Percentiles rank a stretch among this genome's conserved stretches.
These are phyloP conservation scores for Drosophila fungiperda DNA, from an alignment of 2,888 invertebrate species.

Conservation along the genomic window DNA sequence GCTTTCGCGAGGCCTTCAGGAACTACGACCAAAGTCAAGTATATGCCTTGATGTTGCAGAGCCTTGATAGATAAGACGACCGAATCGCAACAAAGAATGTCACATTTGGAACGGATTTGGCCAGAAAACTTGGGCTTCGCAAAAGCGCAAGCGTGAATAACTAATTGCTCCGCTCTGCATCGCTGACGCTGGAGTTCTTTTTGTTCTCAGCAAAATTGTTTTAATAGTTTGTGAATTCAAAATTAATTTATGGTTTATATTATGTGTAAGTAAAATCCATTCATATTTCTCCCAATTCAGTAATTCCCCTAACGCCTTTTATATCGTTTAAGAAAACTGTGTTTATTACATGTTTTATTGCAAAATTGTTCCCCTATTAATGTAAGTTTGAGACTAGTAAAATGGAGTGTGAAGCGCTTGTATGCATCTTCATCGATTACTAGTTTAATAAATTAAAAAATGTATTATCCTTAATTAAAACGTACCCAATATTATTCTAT, in stretches of 20 bases:
- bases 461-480: conserved; percentile 40
- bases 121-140: conserved; percentile 39
- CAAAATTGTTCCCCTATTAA: conserved; percentile 61
- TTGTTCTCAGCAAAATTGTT: conserved; percentile 58
- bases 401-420: conserved; percentile 33
- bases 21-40: conserved; percentile 81
- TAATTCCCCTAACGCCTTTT: conserved; percentile 56
- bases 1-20: conserved; percentile 84
- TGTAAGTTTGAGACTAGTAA: conserved; percentile 40
- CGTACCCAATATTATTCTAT: background rate
- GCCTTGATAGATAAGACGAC: conserved; percentile 65
- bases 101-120: conserved; percentile 21
- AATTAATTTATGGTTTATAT: conserved; percentile 82
- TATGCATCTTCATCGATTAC: conserved; percentile 62
- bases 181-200: conserved; percentile 8
- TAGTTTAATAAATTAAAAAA: conserved; percentile 54
- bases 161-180: conserved; percentile 79
- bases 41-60: conserved; percentile 81
- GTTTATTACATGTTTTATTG: conserved; percentile 50
- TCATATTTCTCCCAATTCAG: conserved; percentile 53
- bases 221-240: conserved; percentile 79
- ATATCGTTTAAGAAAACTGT: conserved; percentile 48
- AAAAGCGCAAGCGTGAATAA: conserved; percentile 81
- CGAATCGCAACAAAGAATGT: conserved; percentile 16
- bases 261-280: conserved; percentile 77